Base-by-base conservation (phyloP, 2,113 vertebrate species). In the Sapayoa aenigma region DNA sequence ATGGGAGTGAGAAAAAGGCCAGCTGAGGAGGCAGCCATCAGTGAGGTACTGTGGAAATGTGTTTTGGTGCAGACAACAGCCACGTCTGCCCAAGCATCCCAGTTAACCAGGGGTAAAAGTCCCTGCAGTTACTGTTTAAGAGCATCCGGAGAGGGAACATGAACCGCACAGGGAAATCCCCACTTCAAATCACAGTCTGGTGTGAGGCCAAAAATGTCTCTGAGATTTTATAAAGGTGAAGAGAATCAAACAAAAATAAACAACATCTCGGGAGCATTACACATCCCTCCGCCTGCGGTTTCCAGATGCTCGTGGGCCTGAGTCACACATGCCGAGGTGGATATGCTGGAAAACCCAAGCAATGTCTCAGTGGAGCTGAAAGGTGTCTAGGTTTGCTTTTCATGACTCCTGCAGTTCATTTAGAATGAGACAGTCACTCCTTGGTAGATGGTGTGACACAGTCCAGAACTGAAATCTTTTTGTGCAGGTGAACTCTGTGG, bases 311-410 rank as follows among this genome's bases (percentile, higher is more conserved):
- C 3, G 0, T 7, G 1, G 20, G 55, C 79, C 87, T 81, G 92
- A 90, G 73, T 94, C 90, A 96, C 72, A 60, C 56, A 18, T 16
- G 80, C 83, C 3, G 35, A 78, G 92, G 85, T 86, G 87, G 85
- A 77, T 41, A 37, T 0, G 0, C 63, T 84, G 85, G 76, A 67
- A 94, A 94, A 89, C 18, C 46, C 5, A 30, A 73, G 69, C 53
- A 42, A 30, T 0, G 12, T 82, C 77, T 94, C 7, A 0, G 28
- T 2, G 39, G 85, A 84, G 82, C 63, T 90, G 56, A 37, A 89
- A 92, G 85, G 71, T 91, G 87, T 88, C 92, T 89, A 90, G 69
- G 80, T 87, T 95, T 88, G 90, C 47, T 84, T 91, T 93, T 46
- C 0, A 2, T 53, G 68, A 77, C 83, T 85, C 55, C 91, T 76